phyloP scores from a whole-genome alignment of 2,797 vertebrate species.

The Ciconia nigra region DNA sequence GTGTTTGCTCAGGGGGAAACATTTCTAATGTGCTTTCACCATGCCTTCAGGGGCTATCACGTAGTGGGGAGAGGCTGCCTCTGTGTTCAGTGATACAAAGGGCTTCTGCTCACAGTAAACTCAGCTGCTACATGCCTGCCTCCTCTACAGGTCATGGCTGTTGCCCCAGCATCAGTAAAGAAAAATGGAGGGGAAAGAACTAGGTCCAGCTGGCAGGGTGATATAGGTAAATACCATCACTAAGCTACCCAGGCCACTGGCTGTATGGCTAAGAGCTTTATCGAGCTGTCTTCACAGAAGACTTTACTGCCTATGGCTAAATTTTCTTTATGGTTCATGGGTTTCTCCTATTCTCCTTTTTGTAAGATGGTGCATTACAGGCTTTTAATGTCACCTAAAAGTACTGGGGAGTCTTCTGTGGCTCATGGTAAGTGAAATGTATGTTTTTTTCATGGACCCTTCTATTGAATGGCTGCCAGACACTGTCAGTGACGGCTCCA shows the following conservation, averaged over 20 bases:
- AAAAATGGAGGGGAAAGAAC: neutral
- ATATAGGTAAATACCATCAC: neutral
- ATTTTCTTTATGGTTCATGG: neutral
- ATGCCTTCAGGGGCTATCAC: neutral
- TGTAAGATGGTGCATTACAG: neutral
- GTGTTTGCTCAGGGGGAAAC: neutral
- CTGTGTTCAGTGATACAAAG: neutral
- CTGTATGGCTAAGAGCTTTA: neutral
- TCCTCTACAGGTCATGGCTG: neutral
- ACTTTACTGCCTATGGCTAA: neutral
- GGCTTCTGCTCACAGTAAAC: neutral
- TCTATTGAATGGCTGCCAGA: rapidly evolving
- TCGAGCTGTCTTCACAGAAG: neutral
- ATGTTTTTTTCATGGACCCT: neutral
- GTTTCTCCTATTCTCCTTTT: neutral
- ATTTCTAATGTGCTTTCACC: rapidly evolving
- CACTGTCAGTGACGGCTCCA: neutral
- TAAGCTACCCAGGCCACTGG: neutral
- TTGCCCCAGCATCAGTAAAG: neutral
- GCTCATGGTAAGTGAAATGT: neutral
- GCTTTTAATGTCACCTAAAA: neutral
- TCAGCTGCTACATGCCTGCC: rapidly evolving
- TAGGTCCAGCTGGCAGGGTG: neutral
- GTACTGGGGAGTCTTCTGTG: neutral
- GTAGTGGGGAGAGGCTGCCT: neutral